Base-by-base conservation (phyloP, 2,797 vertebrate genomes). In the Chrysolophus pictus region DNA sequence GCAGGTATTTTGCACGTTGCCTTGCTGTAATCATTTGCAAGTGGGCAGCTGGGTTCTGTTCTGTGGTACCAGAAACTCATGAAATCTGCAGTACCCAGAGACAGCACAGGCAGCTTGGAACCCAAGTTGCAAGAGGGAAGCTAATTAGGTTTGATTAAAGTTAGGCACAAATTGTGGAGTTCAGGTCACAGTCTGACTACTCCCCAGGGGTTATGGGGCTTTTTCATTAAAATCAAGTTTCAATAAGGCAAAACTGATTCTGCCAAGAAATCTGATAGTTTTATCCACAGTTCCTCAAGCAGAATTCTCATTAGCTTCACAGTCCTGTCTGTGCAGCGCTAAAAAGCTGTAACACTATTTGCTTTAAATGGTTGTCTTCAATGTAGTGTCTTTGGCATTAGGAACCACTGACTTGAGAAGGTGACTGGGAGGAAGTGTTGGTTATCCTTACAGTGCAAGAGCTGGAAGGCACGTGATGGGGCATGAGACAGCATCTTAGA, bases 231-330 rank as follows among this genome's bases (percentile, higher is more conserved):
- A 89, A 86, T 69, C 16, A 78, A 44, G 17, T 85, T 90, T 89
- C 51, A 65, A 31, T 73, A 77, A 75, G 58, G 56, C 56, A 87
- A 95, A 95, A 76, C 47, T 87, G 76, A 82, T 85, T 87, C 69
- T 95, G 70, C 62, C 31, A 84, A 88, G 67, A 93, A 95, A 86
- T 89, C 63, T 88, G 33, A 60, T 62, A 63, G 79, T 78, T 31
- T 75, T 85, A 39, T 78, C 59, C 73, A 7, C 63, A 24, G 55
- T 31, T 93, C 73, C 82, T 91, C 55, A 78, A 93, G 84, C 55
- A 81, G 78, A 85, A 87, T 89, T 94, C 84, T 93, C 55, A 75
- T 94, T 93, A 91, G 67, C 85, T 84, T 93, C 59, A 59, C 83
- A 90, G 76, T 92, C 73, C 33, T 51, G 70, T 84, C 23, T 47